phyloP scores from a whole-genome alignment of 2,888 invertebrate genomes.

The Diplazon laetatorius region DNA sequence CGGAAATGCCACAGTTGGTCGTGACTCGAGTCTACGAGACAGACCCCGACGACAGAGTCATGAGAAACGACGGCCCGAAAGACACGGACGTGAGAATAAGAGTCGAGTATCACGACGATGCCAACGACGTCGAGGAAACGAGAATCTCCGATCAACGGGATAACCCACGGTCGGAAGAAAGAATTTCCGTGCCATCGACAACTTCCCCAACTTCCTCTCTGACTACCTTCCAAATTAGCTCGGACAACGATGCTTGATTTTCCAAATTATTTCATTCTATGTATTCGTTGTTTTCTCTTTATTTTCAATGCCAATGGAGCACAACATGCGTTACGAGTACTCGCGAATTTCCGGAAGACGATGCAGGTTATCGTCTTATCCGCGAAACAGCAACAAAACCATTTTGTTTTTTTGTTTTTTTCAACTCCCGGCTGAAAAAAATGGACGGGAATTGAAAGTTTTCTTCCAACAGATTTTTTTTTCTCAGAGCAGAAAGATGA shows the following conservation, averaged over 20 bases:
- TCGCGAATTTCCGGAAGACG: too few relatives aligned
- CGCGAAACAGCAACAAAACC: neutral
- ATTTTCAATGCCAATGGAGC: too few relatives aligned
- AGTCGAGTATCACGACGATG: constrained; percentile 45
- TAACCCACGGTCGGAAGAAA: constrained; percentile 23
- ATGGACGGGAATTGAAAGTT: too few relatives aligned
- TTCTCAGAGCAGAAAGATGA: too few relatives aligned
- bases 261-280: neutral
- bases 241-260: constrained; percentile 21
- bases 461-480: too few relatives aligned
- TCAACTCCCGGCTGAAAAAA: too few relatives aligned
- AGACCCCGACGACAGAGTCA: constrained; percentile 19
- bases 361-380: too few relatives aligned
- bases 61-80: neutral
- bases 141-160: neutral
- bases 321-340: too few relatives aligned
- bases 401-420: neutral
- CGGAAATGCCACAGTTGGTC: neutral
- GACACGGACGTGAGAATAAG: constrained; percentile 39
- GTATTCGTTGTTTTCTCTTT: too few relatives aligned
- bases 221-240: neutral
- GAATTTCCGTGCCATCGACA: neutral
- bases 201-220: constrained; percentile 18
- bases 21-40: constrained; percentile 6
- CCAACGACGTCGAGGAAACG: constrained; percentile 19